These are phyloP conservation scores for Athrips mouffetella DNA, from an alignment of 2,888 invertebrate genomes.

Conservation along the genomic window DNA sequence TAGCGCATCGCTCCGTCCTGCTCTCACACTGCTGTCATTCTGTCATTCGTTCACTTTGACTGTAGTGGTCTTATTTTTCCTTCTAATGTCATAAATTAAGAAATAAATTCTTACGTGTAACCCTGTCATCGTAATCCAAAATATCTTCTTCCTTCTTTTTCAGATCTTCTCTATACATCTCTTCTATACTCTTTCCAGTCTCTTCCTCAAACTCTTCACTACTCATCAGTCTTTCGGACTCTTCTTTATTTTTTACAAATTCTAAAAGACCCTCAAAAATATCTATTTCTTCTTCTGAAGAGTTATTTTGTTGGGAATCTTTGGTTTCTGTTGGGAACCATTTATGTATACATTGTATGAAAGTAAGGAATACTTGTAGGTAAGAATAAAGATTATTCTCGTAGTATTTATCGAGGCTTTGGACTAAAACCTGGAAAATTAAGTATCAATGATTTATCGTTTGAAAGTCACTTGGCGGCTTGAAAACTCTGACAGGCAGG, in stretches of 20 bases:
- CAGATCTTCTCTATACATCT: constrained; percentile 74
- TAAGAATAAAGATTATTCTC: constrained; percentile 79
- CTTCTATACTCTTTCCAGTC: constrained; percentile 58
- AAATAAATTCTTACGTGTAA: constrained; percentile 39
- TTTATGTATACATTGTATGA: constrained; percentile 78
- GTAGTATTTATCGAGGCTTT: constrained; percentile 79
- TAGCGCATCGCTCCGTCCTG: not conserved
- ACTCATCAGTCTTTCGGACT: constrained; percentile 49
- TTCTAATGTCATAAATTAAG: no score
- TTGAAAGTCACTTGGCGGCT: no score
- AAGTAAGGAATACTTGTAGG: constrained; percentile 84
- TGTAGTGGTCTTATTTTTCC: no score
- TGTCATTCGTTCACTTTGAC: no score
- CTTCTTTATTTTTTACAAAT: constrained; percentile 50
- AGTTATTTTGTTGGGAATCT: constrained; percentile 10
- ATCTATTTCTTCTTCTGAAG: constrained; percentile 29
- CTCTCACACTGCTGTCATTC: no score
- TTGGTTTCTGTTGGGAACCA: constrained; percentile 62
- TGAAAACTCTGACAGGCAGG: no score
- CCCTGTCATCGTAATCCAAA: constrained; percentile 56
- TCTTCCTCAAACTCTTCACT: constrained; percentile 52
- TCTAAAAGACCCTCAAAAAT: constrained; percentile 57
- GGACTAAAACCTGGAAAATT: constrained; percentile 72
- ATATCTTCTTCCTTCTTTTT: constrained; percentile 50
- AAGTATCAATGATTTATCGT: no score